Percentiles rank a stretch among this genome's conserved stretches.
Conservation (phyloP, 2,888 invertebrate species). For the Myopa testacea region DNA sequence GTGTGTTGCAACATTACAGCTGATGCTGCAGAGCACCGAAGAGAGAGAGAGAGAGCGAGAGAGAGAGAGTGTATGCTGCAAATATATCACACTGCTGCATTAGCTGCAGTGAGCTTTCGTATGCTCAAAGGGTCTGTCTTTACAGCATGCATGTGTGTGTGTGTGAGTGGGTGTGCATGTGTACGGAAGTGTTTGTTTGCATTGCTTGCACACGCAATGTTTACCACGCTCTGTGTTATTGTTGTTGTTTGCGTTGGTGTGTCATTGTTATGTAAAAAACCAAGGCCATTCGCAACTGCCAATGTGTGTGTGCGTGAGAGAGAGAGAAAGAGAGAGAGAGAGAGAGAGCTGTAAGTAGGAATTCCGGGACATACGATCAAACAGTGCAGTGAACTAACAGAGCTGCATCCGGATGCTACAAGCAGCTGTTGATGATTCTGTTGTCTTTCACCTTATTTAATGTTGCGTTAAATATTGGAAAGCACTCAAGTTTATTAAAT, state of each 20-base stretch:
- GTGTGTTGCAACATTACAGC: conserved; percentile 31
- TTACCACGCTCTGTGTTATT: conserved; percentile 20
- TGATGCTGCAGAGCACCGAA: conserved; percentile 26
- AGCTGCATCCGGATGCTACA: no score
- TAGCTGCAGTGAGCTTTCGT: no score
- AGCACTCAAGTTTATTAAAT: no score
- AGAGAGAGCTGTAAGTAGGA: conserved; percentile 41
- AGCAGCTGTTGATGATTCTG: no score
- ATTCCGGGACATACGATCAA: neutral
- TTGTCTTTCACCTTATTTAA: no score
- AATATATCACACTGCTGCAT: no score
- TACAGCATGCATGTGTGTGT: conserved; percentile 15
- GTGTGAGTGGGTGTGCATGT: conserved; percentile 8
- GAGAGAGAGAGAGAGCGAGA: neutral
- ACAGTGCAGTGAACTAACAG: neutral
- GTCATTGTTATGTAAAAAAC: conserved; percentile 59
- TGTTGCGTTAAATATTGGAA: no score
- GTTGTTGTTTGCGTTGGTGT: conserved; percentile 41
- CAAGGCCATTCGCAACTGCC: conserved; percentile 55
- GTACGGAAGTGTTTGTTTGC: conserved; percentile 16
- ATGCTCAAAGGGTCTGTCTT: no score
- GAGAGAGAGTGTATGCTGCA: neutral
- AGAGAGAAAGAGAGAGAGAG: conserved; percentile 45
- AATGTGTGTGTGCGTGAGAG: conserved; percentile 44
- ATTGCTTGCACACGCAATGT: conserved; percentile 19